Base-by-base conservation (phyloP, 2,888 invertebrate genomes). In the Cotesia congregata region DNA sequence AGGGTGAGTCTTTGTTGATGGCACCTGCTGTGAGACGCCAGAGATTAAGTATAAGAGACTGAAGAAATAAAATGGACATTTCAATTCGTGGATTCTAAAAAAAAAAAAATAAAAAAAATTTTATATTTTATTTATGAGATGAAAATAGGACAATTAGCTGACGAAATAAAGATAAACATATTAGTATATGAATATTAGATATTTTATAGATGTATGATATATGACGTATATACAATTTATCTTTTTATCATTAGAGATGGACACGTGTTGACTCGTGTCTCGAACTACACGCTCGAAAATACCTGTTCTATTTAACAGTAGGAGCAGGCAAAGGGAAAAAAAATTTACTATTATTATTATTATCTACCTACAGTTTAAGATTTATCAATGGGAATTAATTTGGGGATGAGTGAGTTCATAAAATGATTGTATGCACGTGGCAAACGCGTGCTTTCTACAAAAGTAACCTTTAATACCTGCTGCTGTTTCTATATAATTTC, bases 1-100 rank as follows among this genome's bases (percentile, higher is more conserved):
- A 88, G 86, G 88, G 87, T 87, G 87, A 86, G 84, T 85, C 87
- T 85, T 86, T 86, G 87, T 86, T 86, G 88, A 88, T 87, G 88
- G 88, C 87, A 85, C 88, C 88, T 84, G 87, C 88, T 88, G 88
- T 76, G 88, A 85, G 82, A 87, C 87, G 87, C 83, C 84, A 79
- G 79, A 84, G 84, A 84, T 39, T 30, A 30, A 84, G 84, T 84
- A 30, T 30, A 30, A 83, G 82, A 81, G 12, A 50, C 50, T 80
- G 82, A 79, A 80, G 82, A 83, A 81, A 81, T 80, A 59, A 80
- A 80, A 82, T 82, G 80, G 76, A 79, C 81, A 78, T 75, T 65
- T 79, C 71, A 76, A 76, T 77, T 77, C 70, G 79, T 77, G 74
- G 74, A 76, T 75, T 73, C 74, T 77, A 76, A 17, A 17, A 17